Percentiles rank a stretch among this genome's conserved stretches.
Conservation (phyloP, 2,888 invertebrate genomes). For the Megastigmus dorsalis region DNA sequence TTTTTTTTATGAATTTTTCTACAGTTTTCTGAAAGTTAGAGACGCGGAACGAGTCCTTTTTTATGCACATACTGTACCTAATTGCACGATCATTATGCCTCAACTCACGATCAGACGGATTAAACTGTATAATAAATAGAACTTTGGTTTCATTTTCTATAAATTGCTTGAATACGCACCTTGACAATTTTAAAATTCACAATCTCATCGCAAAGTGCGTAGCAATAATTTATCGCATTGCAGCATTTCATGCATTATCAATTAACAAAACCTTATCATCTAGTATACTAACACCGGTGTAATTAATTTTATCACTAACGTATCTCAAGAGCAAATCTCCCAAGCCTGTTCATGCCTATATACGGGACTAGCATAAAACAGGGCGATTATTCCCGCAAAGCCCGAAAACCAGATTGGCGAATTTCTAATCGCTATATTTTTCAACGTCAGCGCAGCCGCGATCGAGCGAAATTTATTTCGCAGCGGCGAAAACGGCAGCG, state of each 20-base stretch:
- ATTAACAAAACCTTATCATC: background rate
- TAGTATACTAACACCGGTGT: background rate
- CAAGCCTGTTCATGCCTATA: background rate
- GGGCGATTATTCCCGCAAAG: background rate
- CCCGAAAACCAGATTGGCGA: background rate
- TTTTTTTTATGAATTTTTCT: too few species aligned
- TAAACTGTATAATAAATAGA: too few species aligned
- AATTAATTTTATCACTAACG: conserved; percentile 25
- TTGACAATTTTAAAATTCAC: too few species aligned
- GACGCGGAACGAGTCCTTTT: too few species aligned
- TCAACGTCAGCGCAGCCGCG: conserved; percentile 2
- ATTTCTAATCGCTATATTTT: conserved; percentile 4
- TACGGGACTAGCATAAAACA: background rate
- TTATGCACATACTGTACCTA: too few species aligned
- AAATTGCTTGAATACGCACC: too few species aligned
- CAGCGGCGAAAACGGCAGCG: background rate
- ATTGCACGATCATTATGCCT: too few species aligned
- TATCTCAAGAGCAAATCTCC: conserved; percentile 1
- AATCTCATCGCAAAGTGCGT: too few species aligned
- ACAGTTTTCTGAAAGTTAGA: too few species aligned
- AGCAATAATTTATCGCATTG: too few species aligned
- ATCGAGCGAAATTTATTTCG: background rate
- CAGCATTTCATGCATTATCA: background rate
- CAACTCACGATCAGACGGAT: too few species aligned
- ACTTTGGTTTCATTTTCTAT: too few species aligned